These are phyloP conservation scores for Delia radicum DNA, from an alignment of 1,140 invertebrate genomes.

Conservation along the genomic window DNA sequence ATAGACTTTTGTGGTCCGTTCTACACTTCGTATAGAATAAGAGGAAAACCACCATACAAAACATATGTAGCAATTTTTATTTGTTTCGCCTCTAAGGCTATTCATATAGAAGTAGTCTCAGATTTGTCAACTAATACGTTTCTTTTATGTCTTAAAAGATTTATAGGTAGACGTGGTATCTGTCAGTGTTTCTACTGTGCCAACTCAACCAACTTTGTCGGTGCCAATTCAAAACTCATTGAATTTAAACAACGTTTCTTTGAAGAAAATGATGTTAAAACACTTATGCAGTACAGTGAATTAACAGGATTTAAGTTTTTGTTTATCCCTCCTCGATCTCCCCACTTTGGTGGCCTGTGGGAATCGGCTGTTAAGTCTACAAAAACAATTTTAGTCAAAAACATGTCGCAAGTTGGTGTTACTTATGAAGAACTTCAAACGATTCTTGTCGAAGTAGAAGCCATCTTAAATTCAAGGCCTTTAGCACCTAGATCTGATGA, in stretches of 20 bases:
- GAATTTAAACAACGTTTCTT: conserved; percentile 7
- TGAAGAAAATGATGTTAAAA: not conserved
- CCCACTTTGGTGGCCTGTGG: conserved; percentile 47
- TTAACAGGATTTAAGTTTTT: conserved; percentile 5
- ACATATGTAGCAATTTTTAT: no score
- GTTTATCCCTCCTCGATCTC: conserved; percentile 31
- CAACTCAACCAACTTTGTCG: conserved; percentile 2
- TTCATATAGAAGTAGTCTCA: no score
- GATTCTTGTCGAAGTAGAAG: conserved; percentile 34
- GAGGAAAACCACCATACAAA: conserved; percentile 8
- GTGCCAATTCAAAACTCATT: conserved; percentile 17
- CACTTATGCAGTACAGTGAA: not conserved
- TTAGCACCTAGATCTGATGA: conserved; percentile 35
- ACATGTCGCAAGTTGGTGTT: not conserved
- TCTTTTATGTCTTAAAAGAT: no score
- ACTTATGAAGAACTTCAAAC: no score
- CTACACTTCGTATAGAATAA: not conserved
- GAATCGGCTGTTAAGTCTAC: conserved; percentile 17
- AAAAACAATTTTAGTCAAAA: not conserved
- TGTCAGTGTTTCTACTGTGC: not conserved
- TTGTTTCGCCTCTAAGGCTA: no score
- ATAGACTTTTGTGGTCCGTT: conserved; percentile 24
- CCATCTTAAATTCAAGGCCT: conserved; percentile 38
- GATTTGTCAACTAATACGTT: no score
- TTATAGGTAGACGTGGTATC: conserved; percentile 8